A percentile compares a stretch with the other conserved stretches of the same genome.
These are phyloP conservation scores for Alligator sinensis DNA, from an alignment of 2,113 vertebrate genomes.

Conservation along the genomic window DNA sequence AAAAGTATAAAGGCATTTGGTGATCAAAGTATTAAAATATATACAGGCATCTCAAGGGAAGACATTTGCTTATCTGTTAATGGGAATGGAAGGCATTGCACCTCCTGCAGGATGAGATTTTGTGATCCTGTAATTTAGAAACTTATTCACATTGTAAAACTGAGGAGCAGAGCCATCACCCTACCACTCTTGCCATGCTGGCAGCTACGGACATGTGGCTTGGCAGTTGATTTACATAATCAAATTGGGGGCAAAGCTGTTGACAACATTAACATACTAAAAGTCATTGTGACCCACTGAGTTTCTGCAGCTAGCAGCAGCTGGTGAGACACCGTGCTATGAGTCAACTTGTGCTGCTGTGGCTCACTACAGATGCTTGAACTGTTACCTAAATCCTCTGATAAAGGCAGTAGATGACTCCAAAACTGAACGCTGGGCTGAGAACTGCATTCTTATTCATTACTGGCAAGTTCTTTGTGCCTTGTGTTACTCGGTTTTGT, in stretches of 20 bases:
- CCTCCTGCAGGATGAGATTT: background rate
- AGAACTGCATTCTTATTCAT: no score
- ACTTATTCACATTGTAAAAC: background rate
- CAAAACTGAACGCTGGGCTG: no score
- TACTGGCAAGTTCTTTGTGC: no score
- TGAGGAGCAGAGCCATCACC: background rate
- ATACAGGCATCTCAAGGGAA: background rate
- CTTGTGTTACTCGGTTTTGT: background rate
- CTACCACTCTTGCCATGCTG: constrained; percentile 2
- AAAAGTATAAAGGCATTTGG: no score
- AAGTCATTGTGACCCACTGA: constrained; percentile 22
- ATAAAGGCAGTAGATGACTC: no score
- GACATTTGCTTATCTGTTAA: background rate
- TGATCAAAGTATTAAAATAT: no score
- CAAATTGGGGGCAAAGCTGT: background rate
- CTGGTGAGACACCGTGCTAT: constrained; percentile 2
- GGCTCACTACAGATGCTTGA: constrained; percentile 1
- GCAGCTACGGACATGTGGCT: background rate
- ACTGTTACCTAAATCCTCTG: constrained; percentile 20
- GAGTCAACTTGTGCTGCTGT: background rate
- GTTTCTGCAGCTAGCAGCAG: constrained; percentile 27
- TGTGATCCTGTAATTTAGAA: background rate
- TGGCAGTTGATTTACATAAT: background rate
- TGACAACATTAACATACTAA: constrained; percentile 10
- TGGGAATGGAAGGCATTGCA: background rate